Conservation (phyloP, 2,888 invertebrate species). For the Hydrotaea diabolus region DNA sequence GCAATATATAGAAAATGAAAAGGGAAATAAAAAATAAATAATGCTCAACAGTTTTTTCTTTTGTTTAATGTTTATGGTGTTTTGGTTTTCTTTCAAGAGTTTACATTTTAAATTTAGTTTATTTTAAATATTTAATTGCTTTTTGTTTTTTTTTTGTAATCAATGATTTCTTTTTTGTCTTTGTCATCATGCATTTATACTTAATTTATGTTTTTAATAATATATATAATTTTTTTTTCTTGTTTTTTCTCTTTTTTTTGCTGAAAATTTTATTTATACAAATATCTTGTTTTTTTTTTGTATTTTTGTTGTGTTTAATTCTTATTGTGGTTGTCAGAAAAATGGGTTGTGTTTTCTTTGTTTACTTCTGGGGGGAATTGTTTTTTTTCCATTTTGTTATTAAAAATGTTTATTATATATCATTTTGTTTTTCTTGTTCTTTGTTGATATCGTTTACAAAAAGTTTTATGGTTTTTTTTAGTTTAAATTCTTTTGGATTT, state of each 20-base stretch:
- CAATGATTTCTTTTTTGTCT: constrained; percentile 37
- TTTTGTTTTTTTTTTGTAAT: constrained; percentile 37
- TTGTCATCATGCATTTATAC: constrained; percentile 30
- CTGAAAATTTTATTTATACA: constrained; percentile 50
- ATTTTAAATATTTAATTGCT: constrained; percentile 44
- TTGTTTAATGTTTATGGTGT: constrained; percentile 42
- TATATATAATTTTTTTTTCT: constrained; percentile 38
- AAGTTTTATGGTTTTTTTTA: constrained; percentile 22
- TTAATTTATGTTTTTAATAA: constrained; percentile 16
- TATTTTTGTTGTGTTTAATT: constrained; percentile 27
- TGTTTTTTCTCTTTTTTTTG: constrained; percentile 27
- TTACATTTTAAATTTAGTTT: constrained; percentile 51
- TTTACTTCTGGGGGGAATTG: constrained; percentile 32
- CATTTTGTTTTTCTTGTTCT: constrained; percentile 30
- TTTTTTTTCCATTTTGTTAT: constrained; percentile 17
- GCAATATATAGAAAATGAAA: background rate
- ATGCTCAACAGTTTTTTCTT: constrained; percentile 37
- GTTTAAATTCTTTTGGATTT: constrained; percentile 46
- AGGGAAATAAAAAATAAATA: constrained; percentile 12
- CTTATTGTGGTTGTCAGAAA: constrained; percentile 52
- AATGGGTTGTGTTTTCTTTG: constrained; percentile 24
- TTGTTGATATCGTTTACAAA: constrained; percentile 46
- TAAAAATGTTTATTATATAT: constrained; percentile 40
- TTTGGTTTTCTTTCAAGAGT: constrained; percentile 48
- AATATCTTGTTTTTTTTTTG: constrained; percentile 30